Evolutionary conservation across 2,797 vertebrate species (phyloP).

Genomic region (Diglossa cyanea): DNA sequence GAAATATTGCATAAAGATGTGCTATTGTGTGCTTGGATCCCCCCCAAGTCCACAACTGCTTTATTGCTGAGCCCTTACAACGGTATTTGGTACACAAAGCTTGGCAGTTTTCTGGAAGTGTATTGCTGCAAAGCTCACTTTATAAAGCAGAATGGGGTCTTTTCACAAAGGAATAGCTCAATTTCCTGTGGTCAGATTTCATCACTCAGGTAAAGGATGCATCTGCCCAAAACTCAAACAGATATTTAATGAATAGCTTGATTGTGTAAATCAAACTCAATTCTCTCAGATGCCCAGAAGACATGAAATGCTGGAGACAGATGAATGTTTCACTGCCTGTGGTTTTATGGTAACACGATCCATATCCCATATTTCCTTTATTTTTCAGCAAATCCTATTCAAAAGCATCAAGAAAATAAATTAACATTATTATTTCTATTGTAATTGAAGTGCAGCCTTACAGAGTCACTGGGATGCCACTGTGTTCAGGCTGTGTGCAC

Average conservation of each 20-base stretch:
- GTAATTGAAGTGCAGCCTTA: not conserved
- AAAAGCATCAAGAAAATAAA: conserved; percentile 44
- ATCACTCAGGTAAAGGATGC: conserved; percentile 71
- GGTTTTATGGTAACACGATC: conserved; percentile 39
- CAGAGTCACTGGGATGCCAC: not conserved
- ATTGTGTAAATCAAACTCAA: conserved; percentile 57
- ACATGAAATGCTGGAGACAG: conserved; percentile 61
- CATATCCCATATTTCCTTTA: conserved; percentile 50
- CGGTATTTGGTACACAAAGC: conserved; percentile 40
- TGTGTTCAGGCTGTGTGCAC: not conserved
- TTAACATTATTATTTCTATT: conserved; percentile 1
- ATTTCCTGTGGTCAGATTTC: conserved; percentile 66
- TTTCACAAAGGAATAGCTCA: conserved; percentile 50
- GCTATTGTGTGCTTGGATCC: conserved; percentile 46
- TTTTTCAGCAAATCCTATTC: conserved; percentile 55
- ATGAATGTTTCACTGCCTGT: conserved; percentile 6
- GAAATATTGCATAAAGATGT: conserved; percentile 55
- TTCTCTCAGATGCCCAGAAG: conserved; percentile 65
- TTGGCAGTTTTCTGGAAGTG: conserved; percentile 33
- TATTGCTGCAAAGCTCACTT: conserved; percentile 51
- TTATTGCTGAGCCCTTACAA: conserved; percentile 24
- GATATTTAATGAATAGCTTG: conserved; percentile 66
- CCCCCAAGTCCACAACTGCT: conserved; percentile 47
- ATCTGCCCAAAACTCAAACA: conserved; percentile 60
- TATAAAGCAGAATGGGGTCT: conserved; percentile 59